These are phyloP conservation scores for Sarcophaga variegata DNA, from an alignment of 2,888 invertebrate species.

Conservation along the genomic window DNA sequence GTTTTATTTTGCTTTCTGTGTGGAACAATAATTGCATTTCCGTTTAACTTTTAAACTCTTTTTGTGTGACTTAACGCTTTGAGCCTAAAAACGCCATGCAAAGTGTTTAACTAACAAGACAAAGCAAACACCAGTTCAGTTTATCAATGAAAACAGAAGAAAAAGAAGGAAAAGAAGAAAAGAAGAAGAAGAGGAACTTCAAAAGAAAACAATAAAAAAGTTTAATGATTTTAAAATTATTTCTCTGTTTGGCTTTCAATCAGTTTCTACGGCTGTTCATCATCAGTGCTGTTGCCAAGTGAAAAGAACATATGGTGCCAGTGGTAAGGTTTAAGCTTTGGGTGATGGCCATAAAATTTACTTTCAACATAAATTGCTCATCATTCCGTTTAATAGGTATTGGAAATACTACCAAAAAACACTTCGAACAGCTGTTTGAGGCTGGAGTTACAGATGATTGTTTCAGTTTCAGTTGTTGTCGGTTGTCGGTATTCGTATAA, in stretches of 20 bases:
- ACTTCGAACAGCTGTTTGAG: too few relatives aligned
- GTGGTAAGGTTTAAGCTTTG: conserved; percentile 10
- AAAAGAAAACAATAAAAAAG: not conserved
- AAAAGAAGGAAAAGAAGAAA: not conserved
- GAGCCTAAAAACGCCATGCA: too few relatives aligned
- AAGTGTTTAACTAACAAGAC: too few relatives aligned
- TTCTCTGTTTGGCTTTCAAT: not conserved
- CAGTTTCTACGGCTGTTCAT: too few relatives aligned
- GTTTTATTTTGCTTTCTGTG: not conserved
- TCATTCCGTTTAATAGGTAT: too few relatives aligned
- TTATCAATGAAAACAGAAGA: not conserved
- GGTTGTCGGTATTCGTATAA: too few relatives aligned
- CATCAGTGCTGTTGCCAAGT: conserved; percentile 37
- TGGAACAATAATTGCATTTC: conserved; percentile 17
- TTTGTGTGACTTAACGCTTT: too few relatives aligned
- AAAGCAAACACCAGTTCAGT: too few relatives aligned
- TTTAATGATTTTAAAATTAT: conserved; percentile 10
- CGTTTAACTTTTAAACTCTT: conserved; percentile 10
- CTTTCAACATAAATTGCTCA: conserved; percentile 1
- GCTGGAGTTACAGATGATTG: too few relatives aligned
- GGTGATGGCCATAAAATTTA: conserved; percentile 43
- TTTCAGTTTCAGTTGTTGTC: too few relatives aligned
- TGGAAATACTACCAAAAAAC: too few relatives aligned
- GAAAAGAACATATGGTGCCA: conserved; percentile 29
- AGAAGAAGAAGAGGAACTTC: too few relatives aligned